These are phyloP conservation scores for Cacatua alba DNA, from an alignment of 2,113 vertebrate species.

Conservation along the genomic window DNA sequence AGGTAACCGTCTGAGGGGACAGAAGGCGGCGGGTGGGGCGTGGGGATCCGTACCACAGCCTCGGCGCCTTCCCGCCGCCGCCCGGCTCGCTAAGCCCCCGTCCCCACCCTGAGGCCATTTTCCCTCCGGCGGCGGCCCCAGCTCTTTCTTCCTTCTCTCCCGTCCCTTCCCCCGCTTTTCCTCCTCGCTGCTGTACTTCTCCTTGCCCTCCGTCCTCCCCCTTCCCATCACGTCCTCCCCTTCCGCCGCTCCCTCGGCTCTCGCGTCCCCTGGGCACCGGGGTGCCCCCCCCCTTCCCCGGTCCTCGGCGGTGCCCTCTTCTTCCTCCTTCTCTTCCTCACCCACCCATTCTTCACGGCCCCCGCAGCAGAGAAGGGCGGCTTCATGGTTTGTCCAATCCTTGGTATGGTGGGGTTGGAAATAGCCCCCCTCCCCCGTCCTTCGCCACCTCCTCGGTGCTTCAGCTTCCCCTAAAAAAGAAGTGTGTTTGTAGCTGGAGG, in stretches of 20 bases:
- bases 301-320: background rate
- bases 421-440: conserved; percentile 3
- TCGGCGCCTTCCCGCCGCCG: background rate
- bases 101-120: conserved; percentile 42
- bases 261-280: background rate
- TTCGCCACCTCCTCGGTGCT: conserved; percentile 2
- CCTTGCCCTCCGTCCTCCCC: background rate
- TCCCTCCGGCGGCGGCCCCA: background rate
- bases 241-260: background rate
- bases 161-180: background rate
- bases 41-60: background rate
- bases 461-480: conserved; percentile 59
- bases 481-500: conserved; percentile 54
- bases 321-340: background rate
- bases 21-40: background rate
- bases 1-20: conserved; percentile 13
- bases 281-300: background rate
- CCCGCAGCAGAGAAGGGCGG: background rate
- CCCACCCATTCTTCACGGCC: background rate
- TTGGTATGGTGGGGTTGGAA: background rate
- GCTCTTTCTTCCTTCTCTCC: background rate
- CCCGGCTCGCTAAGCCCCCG: background rate
- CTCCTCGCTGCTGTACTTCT: conserved; percentile 28
- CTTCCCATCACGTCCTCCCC: background rate
- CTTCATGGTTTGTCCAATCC: background rate